Conservation (phyloP, 1,140 invertebrate genomes). For the Bombus haemorrhoidalis region DNA sequence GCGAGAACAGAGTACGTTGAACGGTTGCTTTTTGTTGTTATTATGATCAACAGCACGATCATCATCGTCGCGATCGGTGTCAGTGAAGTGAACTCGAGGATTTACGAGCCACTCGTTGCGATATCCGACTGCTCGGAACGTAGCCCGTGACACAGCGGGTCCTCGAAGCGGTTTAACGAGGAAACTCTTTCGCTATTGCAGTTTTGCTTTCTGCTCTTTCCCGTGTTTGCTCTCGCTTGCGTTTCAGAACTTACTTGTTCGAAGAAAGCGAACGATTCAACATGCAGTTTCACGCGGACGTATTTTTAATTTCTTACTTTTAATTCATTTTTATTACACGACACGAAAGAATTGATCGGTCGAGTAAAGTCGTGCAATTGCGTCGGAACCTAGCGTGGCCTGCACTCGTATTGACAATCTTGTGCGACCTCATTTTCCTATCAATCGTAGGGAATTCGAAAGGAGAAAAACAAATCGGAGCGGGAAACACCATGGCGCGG, state of each 20-base stretch:
- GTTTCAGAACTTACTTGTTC: no score
- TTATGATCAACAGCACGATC: constrained; percentile 11
- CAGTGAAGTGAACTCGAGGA: constrained; percentile 33
- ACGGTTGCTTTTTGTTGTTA: constrained; percentile 5
- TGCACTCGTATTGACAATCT: neutral
- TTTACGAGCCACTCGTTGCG: constrained; percentile 28
- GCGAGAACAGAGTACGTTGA: neutral
- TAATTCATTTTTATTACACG: no score
- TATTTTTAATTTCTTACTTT: neutral
- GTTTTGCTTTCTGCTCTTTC: no score
- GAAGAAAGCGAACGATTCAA: neutral
- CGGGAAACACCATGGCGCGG: no score
- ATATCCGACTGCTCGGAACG: constrained; percentile 22
- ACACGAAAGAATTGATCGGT: neutral
- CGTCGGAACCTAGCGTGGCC: neutral
- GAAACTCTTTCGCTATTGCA: neutral
- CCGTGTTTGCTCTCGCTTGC: neutral
- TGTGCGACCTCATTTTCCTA: neutral
- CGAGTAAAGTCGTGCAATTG: neutral
- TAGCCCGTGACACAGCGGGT: neutral
- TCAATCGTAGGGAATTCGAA: neutral
- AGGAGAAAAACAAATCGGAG: neutral
- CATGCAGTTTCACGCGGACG: neutral
- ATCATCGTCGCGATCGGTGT: constrained; percentile 2
- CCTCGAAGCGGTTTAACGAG: constrained; percentile 8